Percentiles rank a stretch among this genome's conserved stretches.
Evolutionary conservation across 2,113 vertebrate genomes (phyloP).

Genomic region (Climacteris rufus): DNA sequence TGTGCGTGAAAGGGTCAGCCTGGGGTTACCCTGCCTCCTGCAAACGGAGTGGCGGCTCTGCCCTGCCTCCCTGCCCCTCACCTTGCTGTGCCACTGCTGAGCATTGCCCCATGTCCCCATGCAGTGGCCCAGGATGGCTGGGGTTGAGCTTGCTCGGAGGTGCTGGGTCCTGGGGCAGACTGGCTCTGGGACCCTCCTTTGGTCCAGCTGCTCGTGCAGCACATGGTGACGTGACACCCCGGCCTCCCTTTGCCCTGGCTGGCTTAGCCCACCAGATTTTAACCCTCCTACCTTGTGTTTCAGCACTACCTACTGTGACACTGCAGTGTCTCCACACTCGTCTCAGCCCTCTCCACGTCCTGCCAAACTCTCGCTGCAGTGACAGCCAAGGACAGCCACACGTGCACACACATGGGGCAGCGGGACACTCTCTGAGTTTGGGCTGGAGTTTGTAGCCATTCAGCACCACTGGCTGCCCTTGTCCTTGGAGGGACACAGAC

Average conservation of each 20-base stretch:
- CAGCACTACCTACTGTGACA: neutral
- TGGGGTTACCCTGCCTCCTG: slow-evolving; percentile 48
- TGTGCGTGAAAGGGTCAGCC: slow-evolving; percentile 40
- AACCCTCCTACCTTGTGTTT: neutral
- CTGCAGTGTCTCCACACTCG: accelerated
- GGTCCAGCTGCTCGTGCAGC: neutral
- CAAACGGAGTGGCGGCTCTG: neutral
- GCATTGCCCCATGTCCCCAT: accelerated
- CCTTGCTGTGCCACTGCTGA: neutral
- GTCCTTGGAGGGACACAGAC: neutral
- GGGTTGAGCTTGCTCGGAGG: neutral
- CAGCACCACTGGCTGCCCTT: neutral
- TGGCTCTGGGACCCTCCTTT: neutral
- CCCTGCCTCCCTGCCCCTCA: neutral
- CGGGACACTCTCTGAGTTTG: neutral
- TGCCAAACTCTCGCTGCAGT: accelerated
- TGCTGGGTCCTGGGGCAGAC: accelerated
- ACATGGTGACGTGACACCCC: neutral
- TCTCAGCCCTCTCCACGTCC: accelerated
- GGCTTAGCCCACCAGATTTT: neutral
- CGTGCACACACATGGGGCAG: accelerated
- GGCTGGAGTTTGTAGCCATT: neutral
- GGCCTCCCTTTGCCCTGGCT: neutral
- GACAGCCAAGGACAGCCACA: neutral
- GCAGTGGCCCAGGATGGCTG: accelerated